Conservation (phyloP, 2,888 invertebrate species). For the Alviniconcha strummeri region DNA sequence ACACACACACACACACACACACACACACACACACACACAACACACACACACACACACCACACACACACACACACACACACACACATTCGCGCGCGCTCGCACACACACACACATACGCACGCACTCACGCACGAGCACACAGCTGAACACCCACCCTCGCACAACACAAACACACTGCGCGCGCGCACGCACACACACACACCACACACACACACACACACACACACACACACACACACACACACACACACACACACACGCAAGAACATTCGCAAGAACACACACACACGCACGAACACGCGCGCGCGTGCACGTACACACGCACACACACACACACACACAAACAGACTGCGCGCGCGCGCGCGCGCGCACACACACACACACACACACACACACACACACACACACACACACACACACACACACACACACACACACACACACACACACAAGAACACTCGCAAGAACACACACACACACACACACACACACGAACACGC, state of each 20-base stretch:
- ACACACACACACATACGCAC: too few species aligned
- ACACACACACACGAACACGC: neutral
- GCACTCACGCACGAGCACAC: too few species aligned
- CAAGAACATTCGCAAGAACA: too few species aligned
- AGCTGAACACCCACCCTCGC: too few species aligned
- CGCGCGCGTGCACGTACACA: too few species aligned
- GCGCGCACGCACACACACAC: too few species aligned
- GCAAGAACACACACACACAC: neutral
- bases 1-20: too few species aligned
- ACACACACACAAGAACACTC: slow-evolving; percentile 1
- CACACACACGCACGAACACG: neutral
- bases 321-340: neutral
- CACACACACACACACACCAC: too few species aligned
- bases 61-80: too few species aligned
- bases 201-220: neutral
- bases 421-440: slow-evolving; percentile 20
- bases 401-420: slow-evolving; percentile 2
- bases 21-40: too few species aligned
- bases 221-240: slow-evolving; percentile 9
- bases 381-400: neutral
- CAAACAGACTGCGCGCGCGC: neutral
- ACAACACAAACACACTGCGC: too few species aligned
- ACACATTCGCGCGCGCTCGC: too few species aligned
- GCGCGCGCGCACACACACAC: neutral
- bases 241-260: slow-evolving; percentile 18